Evolutionary conservation across 2,113 vertebrate genomes (phyloP), one percentile per base, ranked within the genome.

Genomic region (Motacilla tschutschensis): DNA sequence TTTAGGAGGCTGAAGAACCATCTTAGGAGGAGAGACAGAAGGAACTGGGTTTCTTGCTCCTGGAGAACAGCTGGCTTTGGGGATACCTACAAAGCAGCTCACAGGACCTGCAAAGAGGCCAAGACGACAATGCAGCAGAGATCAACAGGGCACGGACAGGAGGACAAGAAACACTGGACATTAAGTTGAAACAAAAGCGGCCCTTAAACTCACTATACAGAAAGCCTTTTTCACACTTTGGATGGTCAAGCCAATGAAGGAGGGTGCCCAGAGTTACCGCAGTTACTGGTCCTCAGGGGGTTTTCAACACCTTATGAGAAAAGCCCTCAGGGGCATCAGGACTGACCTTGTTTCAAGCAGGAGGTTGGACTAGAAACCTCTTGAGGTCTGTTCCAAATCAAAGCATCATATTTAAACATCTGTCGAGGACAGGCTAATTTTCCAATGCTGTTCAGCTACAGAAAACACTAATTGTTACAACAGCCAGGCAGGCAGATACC

Each of bases 1-100:
- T 33, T 43, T 31, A 55, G 33, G 29, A 69, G 14, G 15, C 33
- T 79, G 19, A 51, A 81, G 40, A 73, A 50, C 17, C 2, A 1
- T 25, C 46, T 76, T 21, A 28, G 8, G 18, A 62, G n/a, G 25
- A 0, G 0, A 50, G 13, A 50, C 1, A 3, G 25, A 66, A 33
- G 8, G 22, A 86, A 58, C 2, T 22, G 20, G 2, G 19, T 75
- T 84, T 82, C 36, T 14, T 47, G 31, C 40, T 53, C 29, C 26
- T 46, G 22, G 17, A 59, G 5, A 31, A 46, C 48, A 50, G 26
- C 31, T 4, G 4, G 38, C 43, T 83, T 53, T 60, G 5, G 9
- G 24, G 9, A 83, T 6, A 48, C 9, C 8, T 36, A 70, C 31
- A 47, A 60, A 83, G 31, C 14, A 77, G 28, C 38, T 33, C 8